phyloP scores from a whole-genome alignment of 2,888 invertebrate species.

The Plebejus melissa region DNA sequence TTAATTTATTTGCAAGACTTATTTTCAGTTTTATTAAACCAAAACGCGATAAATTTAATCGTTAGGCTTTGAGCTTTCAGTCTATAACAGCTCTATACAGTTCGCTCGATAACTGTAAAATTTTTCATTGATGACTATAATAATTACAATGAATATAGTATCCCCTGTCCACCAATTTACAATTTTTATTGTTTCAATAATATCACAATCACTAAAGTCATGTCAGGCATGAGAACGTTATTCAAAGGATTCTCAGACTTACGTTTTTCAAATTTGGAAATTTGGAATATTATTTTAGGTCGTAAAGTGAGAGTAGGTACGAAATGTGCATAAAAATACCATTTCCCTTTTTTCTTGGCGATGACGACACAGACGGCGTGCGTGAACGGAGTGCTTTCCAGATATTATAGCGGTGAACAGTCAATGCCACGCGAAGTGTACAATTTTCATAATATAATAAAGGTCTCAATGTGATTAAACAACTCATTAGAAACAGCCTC shows the following conservation, averaged over 20 bases:
- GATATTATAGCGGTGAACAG: neutral
- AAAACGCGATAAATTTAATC: too few relatives aligned
- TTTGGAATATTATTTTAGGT: neutral
- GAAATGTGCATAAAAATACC: conserved; percentile 2
- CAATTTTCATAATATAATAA: neutral
- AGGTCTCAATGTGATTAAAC: neutral
- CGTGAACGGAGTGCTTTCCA: neutral
- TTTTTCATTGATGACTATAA: too few relatives aligned
- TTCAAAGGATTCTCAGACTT: neutral
- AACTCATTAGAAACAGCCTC: neutral
- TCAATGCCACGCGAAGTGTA: neutral
- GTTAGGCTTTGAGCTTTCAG: too few relatives aligned
- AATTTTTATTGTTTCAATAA: too few relatives aligned
- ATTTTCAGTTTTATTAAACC: too few relatives aligned
- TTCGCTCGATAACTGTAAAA: too few relatives aligned
- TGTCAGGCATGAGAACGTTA: neutral
- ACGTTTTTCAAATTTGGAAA: neutral
- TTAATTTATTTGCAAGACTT: too few relatives aligned
- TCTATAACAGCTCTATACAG: too few relatives aligned
- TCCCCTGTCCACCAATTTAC: too few relatives aligned
- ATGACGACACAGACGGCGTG: neutral
- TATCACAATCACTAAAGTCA: too few relatives aligned
- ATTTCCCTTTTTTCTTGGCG: neutral
- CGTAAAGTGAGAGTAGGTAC: neutral
- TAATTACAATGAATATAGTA: too few relatives aligned